Conservation (phyloP, 2,888 invertebrate genomes). For the Sycophila texana region DNA sequence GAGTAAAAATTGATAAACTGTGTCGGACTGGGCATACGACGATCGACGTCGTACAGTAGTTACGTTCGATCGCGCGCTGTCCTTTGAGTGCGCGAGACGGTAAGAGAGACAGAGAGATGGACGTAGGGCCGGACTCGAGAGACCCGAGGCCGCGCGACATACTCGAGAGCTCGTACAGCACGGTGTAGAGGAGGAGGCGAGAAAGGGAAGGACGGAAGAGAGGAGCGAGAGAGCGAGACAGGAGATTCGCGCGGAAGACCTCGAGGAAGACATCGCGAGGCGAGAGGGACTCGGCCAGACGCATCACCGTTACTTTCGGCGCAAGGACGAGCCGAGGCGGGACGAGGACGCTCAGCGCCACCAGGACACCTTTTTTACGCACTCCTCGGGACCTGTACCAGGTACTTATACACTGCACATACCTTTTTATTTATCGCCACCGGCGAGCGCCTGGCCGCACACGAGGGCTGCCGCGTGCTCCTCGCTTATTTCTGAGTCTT, state of each 20-base stretch:
- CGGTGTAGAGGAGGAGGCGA: slow-evolving; percentile 19
- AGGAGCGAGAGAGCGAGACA: slow-evolving; percentile 29
- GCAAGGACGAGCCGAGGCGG: slow-evolving; percentile 56
- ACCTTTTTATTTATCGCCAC: background rate
- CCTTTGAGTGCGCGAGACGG: background rate
- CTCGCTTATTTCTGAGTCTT: too few species aligned
- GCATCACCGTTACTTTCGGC: slow-evolving; percentile 48
- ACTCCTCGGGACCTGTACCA: slow-evolving; percentile 30
- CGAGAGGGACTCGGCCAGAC: slow-evolving; percentile 38
- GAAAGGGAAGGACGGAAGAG: slow-evolving; percentile 7
- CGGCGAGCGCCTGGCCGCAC: background rate
- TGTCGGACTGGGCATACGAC: background rate
- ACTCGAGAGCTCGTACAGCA: slow-evolving; percentile 23
- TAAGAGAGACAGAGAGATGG: slow-evolving; percentile 57
- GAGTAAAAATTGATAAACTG: background rate
- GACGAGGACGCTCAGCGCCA: slow-evolving; percentile 61
- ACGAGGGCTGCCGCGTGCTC: background rate
- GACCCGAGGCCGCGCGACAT: slow-evolving; percentile 57
- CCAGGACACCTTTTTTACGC: slow-evolving; percentile 52
- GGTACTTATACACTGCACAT: slow-evolving; percentile 5
- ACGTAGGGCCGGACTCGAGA: slow-evolving; percentile 60
- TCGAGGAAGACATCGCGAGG: slow-evolving; percentile 28
- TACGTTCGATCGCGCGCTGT: background rate
- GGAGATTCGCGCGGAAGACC: slow-evolving; percentile 25
- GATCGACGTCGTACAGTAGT: too few species aligned